These are phyloP conservation scores for Mugil cephalus DNA, from an alignment of 2,113 vertebrate species.

Conservation along the genomic window DNA sequence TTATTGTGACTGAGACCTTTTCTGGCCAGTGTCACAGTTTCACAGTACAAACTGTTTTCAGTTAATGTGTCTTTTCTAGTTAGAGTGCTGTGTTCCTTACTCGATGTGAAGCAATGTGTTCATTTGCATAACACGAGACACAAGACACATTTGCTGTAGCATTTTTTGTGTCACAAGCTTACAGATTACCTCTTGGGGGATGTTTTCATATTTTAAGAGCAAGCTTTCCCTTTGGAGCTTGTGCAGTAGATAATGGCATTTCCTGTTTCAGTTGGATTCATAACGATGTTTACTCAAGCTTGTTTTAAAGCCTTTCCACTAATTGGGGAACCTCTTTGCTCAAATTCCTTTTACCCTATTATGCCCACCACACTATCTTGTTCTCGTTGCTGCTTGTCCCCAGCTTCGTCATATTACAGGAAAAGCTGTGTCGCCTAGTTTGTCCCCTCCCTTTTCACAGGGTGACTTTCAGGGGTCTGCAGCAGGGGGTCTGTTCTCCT, in stretches of 20 bases:
- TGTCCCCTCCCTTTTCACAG: conserved; percentile 7
- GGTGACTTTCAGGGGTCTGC: conserved; percentile 37
- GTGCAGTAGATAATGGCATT: conserved; percentile 66
- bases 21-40: conserved; percentile 1
- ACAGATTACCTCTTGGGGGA: conserved; percentile 20
- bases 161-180: conserved; percentile 32
- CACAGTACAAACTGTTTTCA: conserved; percentile 10
- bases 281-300: conserved; percentile 74
- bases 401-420: conserved; percentile 17
- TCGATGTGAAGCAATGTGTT: conserved; percentile 22
- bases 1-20: conserved; percentile 7
- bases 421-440: conserved; percentile 19
- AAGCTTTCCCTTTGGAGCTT: conserved; percentile 38
- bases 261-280: conserved; percentile 73
- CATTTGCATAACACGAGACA: neutral
- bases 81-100: conserved; percentile 5
- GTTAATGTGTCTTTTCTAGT: conserved; percentile 46
- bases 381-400: conserved; percentile 29
- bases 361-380: conserved; percentile 24
- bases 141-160: neutral
- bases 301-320: conserved; percentile 57
- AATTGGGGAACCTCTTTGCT: conserved; percentile 62
- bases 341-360: neutral
- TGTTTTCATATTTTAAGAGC: conserved; percentile 30
- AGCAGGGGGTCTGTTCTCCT: conserved; percentile 65